Percentiles rank a stretch among this genome's conserved stretches.
phyloP scores from a whole-genome alignment of 2,888 invertebrate genomes.

The Nezara viridula region DNA sequence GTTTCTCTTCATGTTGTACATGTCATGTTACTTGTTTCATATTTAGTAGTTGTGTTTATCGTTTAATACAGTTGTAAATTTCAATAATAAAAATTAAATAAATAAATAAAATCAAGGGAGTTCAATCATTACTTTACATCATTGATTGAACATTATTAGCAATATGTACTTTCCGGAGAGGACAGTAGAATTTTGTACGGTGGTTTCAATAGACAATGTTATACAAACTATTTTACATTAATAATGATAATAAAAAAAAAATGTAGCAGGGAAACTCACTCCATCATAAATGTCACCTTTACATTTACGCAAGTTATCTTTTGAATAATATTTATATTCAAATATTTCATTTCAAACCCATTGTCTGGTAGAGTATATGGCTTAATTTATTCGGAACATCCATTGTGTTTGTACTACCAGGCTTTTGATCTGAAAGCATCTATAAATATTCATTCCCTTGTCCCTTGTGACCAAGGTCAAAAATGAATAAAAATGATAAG shows the following conservation, averaged over 20 bases:
- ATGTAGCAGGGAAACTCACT: background rate
- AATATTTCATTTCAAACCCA: background rate
- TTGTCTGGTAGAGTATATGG: background rate
- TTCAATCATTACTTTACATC: no score
- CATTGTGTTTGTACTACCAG: background rate
- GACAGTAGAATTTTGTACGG: no score
- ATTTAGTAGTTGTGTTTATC: no score
- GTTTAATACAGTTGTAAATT: no score
- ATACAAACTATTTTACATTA: no score
- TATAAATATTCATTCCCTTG: background rate
- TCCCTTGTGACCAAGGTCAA: constrained; percentile 12
- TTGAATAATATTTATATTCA: constrained; percentile 22
- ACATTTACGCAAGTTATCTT: background rate
- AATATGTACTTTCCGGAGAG: no score
- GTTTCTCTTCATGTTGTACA: no score
- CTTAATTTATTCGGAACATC: constrained; percentile 21
- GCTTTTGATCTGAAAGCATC: constrained; percentile 17
- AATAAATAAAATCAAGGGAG: no score
- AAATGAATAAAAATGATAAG: background rate
- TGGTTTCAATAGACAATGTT: no score
- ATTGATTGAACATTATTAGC: no score
- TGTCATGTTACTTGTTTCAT: no score
- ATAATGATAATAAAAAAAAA: background rate
- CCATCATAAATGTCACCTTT: background rate
- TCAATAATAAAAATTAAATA: no score